A percentile compares a stretch with the other conserved stretches of the same genome.
phyloP scores from a whole-genome alignment of 2,113 vertebrate genomes.

The Cephalophus harveyi region DNA sequence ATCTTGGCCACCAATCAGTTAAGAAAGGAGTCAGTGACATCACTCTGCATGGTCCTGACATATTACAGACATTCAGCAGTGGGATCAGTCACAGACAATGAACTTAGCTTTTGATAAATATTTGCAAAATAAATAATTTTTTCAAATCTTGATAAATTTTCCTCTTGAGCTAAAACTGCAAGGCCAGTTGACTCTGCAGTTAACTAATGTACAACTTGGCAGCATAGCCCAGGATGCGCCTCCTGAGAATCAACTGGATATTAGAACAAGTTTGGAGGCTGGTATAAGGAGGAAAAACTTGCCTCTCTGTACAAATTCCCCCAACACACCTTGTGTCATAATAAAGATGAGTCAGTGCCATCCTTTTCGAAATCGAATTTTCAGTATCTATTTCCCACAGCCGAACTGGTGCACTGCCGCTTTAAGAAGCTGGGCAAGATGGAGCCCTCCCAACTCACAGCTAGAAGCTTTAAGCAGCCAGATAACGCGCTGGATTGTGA shows the following conservation, averaged over 20 bases:
- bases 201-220: conserved; percentile 36
- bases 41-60: neutral
- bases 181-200: neutral
- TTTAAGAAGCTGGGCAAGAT: conserved; percentile 72
- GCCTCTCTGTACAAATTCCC: neutral
- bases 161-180: conserved; percentile 14
- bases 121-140: conserved; percentile 3
- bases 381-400: neutral
- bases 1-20: neutral
- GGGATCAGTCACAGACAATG: neutral
- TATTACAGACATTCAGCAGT: conserved; percentile 1
- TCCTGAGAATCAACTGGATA: neutral
- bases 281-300: neutral
- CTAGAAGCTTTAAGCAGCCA: conserved; percentile 18
- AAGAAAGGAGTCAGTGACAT: conserved; percentile 19
- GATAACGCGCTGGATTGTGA: conserved; percentile 4
- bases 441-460: conserved; percentile 54
- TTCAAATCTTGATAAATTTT: neutral
- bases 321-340: neutral
- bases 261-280: conserved; percentile 9
- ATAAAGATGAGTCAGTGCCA: neutral
- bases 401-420: conserved; percentile 39
- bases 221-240: neutral
- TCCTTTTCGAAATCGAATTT: conserved; percentile 38
- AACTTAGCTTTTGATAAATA: neutral